phyloP scores from a whole-genome alignment of 2,888 invertebrate genomes.

The Sceliomorpha sp. region DNA sequence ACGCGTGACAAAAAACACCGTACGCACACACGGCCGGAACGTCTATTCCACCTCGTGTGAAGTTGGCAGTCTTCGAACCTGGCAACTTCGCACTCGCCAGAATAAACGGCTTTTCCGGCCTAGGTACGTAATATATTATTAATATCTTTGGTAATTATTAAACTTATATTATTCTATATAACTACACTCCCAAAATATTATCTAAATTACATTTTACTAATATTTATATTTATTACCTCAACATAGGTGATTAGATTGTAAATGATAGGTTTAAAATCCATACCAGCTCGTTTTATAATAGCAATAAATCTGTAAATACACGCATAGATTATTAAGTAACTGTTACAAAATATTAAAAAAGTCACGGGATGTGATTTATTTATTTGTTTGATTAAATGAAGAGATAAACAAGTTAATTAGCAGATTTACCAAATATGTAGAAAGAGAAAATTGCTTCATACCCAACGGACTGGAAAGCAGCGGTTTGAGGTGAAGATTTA shows the following conservation, averaged over 20 bases:
- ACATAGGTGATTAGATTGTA: slow-evolving; percentile 83
- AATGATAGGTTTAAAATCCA: slow-evolving; percentile 82
- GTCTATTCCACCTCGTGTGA: too few relatives aligned
- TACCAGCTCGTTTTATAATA: slow-evolving; percentile 82
- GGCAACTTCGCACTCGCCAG: too few relatives aligned
- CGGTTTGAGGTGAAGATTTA: slow-evolving; percentile 80
- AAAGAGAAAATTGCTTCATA: slow-evolving; percentile 71
- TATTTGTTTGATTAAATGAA: background rate
- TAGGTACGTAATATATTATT: too few relatives aligned
- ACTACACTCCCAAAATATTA: background rate
- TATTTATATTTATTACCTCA: slow-evolving; percentile 81
- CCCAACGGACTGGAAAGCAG: slow-evolving; percentile 82
- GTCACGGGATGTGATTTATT: too few relatives aligned
- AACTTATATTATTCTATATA: background rate
- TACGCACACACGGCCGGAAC: too few relatives aligned
- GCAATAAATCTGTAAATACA: slow-evolving; percentile 66
- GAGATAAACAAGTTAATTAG: slow-evolving; percentile 4
- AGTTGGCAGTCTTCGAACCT: too few relatives aligned
- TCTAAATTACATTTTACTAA: background rate
- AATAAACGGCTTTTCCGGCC: too few relatives aligned
- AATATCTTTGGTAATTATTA: too few relatives aligned
- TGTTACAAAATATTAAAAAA: background rate
- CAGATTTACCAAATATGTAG: too few relatives aligned
- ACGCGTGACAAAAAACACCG: too few relatives aligned
- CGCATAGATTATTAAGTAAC: too few relatives aligned